phyloP scores from a whole-genome alignment of 2,888 invertebrate species.

The Gymnoscelis rufifasciata region DNA sequence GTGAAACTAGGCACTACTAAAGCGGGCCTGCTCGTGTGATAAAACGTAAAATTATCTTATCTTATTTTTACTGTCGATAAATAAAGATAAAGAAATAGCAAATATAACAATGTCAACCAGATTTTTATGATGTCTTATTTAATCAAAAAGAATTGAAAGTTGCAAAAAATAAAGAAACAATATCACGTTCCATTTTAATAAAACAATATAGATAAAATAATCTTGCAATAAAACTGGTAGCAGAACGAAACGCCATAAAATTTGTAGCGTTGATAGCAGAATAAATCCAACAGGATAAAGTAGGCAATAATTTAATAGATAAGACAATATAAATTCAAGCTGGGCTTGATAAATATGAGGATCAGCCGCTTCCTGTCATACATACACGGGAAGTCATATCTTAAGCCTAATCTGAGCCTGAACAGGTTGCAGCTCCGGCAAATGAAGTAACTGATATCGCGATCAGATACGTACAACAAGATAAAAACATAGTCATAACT shows the following conservation, averaged over 20 bases:
- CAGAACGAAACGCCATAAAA: background rate
- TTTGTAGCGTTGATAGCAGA: background rate
- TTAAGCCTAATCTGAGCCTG: slow-evolving; percentile 18
- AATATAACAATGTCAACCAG: background rate
- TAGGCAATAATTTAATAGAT: slow-evolving; percentile 11
- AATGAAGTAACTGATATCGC: slow-evolving; percentile 9
- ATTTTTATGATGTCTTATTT: too few relatives aligned
- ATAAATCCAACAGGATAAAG: slow-evolving; percentile 9
- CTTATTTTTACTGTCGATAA: background rate
- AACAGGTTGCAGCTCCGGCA: slow-evolving; percentile 11
- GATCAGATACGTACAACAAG: slow-evolving; percentile 10
- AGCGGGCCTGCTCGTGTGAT: slow-evolving; percentile 7
- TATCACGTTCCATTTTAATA: too few relatives aligned
- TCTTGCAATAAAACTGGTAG: too few relatives aligned
- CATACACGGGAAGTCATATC: slow-evolving; percentile 21
- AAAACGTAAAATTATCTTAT: slow-evolving; percentile 1
- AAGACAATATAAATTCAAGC: slow-evolving; percentile 17
- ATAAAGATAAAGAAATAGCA: background rate
- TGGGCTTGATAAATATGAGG: slow-evolving; percentile 16
- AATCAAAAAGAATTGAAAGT: too few relatives aligned
- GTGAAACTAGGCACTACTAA: slow-evolving; percentile 11
- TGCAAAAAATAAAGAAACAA: too few relatives aligned
- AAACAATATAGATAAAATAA: too few relatives aligned
- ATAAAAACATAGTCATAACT: background rate
- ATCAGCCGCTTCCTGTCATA: slow-evolving; percentile 19